These are phyloP conservation scores for Lithophane ornitopus DNA, from an alignment of 2,888 invertebrate species.

Conservation along the genomic window DNA sequence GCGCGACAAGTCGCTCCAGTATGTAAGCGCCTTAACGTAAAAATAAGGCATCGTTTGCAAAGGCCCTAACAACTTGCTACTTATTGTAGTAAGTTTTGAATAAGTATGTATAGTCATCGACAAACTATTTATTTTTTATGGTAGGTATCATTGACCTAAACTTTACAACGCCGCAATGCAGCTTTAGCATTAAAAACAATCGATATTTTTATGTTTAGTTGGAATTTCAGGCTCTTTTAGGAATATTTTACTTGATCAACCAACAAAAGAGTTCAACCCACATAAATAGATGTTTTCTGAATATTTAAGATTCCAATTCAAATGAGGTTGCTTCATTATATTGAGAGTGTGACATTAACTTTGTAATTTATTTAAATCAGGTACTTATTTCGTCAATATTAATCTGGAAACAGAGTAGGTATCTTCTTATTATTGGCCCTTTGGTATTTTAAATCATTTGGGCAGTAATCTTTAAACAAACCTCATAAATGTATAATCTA, in stretches of 20 bases:
- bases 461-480: not conserved
- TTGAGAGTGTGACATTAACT: slow-evolving; percentile 14
- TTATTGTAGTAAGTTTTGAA: not conserved
- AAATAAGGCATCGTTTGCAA: not conserved
- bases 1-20: too few relatives aligned
- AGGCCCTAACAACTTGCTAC: not conserved
- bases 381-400: not conserved
- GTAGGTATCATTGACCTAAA: not conserved
- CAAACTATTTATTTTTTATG: not conserved
- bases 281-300: not conserved
- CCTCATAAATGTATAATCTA: not conserved
- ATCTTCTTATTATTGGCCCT: not conserved
- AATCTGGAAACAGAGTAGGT: not conserved
- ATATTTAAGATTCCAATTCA: slow-evolving; percentile 28
- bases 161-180: not conserved
- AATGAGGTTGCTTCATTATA: slow-evolving; percentile 19
- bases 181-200: not conserved
- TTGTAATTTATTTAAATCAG: slow-evolving; percentile 37
- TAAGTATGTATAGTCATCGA: not conserved
- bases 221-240: not conserved
- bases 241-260: not conserved
- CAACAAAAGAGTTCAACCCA: not conserved
- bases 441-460: not conserved
- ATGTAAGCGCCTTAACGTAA: too few relatives aligned
- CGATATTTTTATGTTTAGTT: not conserved